phyloP scores from a whole-genome alignment of 2,797 vertebrate species.

The Cossypha niveicapilla region DNA sequence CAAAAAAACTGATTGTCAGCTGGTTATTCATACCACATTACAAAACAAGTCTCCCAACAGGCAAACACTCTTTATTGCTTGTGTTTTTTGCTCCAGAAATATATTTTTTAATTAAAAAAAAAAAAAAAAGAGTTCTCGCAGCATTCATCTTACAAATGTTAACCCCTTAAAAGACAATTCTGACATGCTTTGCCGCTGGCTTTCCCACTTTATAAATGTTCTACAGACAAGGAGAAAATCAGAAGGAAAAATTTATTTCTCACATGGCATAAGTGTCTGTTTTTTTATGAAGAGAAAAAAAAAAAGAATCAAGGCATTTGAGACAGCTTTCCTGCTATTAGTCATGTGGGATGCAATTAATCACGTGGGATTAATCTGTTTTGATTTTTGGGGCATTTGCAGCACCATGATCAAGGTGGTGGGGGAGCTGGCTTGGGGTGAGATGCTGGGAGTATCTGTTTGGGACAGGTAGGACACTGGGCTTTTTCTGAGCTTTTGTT shows the following conservation, averaged over 20 bases:
- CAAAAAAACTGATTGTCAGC: constrained; percentile 58
- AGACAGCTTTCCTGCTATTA: not conserved
- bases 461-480: no score
- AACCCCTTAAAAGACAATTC: constrained; percentile 58
- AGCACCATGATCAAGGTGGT: not conserved
- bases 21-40: constrained; percentile 69
- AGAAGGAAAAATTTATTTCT: constrained; percentile 43
- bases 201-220: constrained; percentile 53
- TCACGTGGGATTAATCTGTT: not conserved
- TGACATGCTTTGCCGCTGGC: constrained; percentile 53
- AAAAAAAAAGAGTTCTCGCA: not conserved
- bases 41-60: constrained; percentile 72
- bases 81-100: constrained; percentile 64
- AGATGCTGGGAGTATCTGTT: accelerated
- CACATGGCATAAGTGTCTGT: not conserved
- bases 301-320: not conserved
- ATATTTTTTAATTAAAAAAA: constrained; percentile 65
- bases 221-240: constrained; percentile 28
- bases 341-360: not conserved
- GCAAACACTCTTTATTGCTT: constrained; percentile 66
- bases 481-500: not conserved
- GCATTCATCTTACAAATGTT: constrained; percentile 69
- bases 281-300: not conserved
- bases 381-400: not conserved
- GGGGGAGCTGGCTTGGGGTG: accelerated